Percentiles rank a stretch among this genome's conserved stretches.
phyloP scores from a whole-genome alignment of 1,140 invertebrate genomes.

The Telenomus remus region DNA sequence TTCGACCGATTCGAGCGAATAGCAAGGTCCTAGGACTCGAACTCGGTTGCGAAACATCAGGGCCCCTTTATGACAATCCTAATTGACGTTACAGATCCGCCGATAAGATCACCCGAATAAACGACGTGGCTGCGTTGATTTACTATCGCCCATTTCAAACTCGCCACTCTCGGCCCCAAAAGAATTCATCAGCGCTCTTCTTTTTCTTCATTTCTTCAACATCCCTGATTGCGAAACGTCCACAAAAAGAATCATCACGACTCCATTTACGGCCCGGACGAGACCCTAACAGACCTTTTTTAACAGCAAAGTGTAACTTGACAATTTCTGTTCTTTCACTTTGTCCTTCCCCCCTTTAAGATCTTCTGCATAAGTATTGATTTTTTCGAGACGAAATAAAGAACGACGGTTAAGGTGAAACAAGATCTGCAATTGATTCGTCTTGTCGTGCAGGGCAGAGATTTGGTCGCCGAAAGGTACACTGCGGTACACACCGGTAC shows the following conservation, averaged over 20 bases:
- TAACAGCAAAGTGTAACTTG: constrained; percentile 6
- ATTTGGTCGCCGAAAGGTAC: too few relatives aligned
- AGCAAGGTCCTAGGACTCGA: constrained; percentile 20
- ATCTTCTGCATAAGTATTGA: constrained; percentile 4
- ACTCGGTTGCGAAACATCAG: constrained; percentile 42
- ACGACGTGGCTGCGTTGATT: constrained; percentile 17
- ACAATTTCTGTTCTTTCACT: constrained; percentile 9
- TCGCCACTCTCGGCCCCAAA: too few relatives aligned
- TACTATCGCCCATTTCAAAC: neutral
- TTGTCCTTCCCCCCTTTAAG: too few relatives aligned
- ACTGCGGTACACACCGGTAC: too few relatives aligned
- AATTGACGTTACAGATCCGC: constrained; percentile 24
- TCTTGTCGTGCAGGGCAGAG: constrained; percentile 5
- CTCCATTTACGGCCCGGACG: too few relatives aligned
- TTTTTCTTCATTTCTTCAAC: too few relatives aligned
- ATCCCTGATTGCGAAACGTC: too few relatives aligned
- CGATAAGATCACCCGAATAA: constrained; percentile 44
- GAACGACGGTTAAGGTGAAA: constrained; percentile 43
- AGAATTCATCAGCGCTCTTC: too few relatives aligned
- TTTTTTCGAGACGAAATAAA: constrained; percentile 12
- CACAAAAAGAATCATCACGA: too few relatives aligned
- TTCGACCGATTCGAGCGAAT: constrained; percentile 5
- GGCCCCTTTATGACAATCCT: constrained; percentile 28
- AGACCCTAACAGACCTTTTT: neutral
- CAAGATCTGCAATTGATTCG: constrained; percentile 46